A percentile compares a stretch with the other conserved stretches of the same genome.
These are phyloP conservation scores for Phylloscopus whistleri DNA, from an alignment of 2,113 vertebrate genomes.

Conservation along the genomic window DNA sequence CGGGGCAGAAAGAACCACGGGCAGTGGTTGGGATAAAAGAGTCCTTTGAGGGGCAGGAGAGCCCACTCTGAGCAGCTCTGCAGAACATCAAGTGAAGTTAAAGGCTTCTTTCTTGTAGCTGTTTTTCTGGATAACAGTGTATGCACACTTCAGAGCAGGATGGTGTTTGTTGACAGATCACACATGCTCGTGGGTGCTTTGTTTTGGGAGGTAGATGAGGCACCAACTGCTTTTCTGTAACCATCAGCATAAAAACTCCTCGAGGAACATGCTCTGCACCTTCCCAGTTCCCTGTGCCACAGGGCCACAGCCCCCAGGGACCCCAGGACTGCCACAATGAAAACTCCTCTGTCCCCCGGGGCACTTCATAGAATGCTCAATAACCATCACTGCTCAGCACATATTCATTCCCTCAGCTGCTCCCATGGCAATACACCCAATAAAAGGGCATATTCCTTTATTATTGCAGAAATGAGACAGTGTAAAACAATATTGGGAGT, in stretches of 20 bases:
- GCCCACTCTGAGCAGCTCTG: not conserved
- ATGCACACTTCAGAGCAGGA: not conserved
- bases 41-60: slow-evolving; percentile 28
- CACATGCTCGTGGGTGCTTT: not conserved
- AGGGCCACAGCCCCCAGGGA: not conserved
- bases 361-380: not conserved
- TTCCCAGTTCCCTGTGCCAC: not conserved
- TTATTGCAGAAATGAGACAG: not conserved
- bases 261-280: not conserved
- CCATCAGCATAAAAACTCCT: not conserved
- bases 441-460: not conserved
- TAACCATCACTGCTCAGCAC: not conserved
- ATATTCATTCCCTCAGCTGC: not conserved
- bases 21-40: slow-evolving; percentile 23
- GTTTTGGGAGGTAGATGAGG: slow-evolving; percentile 1
- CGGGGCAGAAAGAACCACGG: not conserved
- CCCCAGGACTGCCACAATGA: not conserved
- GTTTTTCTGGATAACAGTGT: not conserved
- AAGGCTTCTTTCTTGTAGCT: slow-evolving; percentile 9
- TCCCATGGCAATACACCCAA: not conserved
- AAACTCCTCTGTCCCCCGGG: not conserved
- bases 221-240: not conserved
- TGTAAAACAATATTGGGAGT: not conserved
- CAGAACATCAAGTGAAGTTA: slow-evolving; percentile 19
- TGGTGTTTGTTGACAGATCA: slow-evolving; percentile 11